These are phyloP conservation scores for Smittia aterrima DNA, from an alignment of 2,888 invertebrate species.

Conservation along the genomic window DNA sequence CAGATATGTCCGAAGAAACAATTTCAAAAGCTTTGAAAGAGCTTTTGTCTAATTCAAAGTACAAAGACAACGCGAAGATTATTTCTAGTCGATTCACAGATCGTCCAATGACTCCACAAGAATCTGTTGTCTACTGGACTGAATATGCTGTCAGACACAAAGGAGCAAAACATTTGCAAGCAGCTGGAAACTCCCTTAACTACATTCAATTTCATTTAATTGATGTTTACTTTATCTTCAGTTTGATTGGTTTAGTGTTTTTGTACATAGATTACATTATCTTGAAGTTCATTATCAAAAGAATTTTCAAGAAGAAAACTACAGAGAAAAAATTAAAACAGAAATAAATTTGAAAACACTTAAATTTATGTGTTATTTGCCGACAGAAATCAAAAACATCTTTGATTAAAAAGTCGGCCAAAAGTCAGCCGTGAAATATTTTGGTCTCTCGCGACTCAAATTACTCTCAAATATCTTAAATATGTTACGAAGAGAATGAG, in stretches of 20 bases:
- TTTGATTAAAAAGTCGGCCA: too few species aligned
- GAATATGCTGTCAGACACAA: slow-evolving; percentile 44
- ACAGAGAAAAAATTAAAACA: not conserved
- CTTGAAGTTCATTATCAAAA: slow-evolving; percentile 43
- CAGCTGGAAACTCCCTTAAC: not conserved
- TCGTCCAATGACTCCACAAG: slow-evolving; percentile 42
- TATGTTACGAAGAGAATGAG: too few species aligned
- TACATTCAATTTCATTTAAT: not conserved
- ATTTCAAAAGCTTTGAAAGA: slow-evolving; percentile 43
- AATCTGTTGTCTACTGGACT: slow-evolving; percentile 44
- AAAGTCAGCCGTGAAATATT: too few species aligned
- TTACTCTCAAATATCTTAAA: too few species aligned
- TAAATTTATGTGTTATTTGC: too few species aligned
- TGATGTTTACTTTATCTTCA: slow-evolving; percentile 8
- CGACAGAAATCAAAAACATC: too few species aligned
- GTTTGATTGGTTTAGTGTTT: not conserved
- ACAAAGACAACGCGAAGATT: slow-evolving; percentile 31
- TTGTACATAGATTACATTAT: slow-evolving; percentile 13
- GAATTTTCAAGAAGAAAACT: slow-evolving; percentile 43
- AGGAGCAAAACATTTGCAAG: slow-evolving; percentile 41
- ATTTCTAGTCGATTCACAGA: slow-evolving; percentile 36
- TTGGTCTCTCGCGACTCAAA: too few species aligned
- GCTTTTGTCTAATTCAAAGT: slow-evolving; percentile 44
- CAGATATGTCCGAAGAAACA: not conserved
- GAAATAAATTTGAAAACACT: slow-evolving; percentile 42